Evolutionary conservation across 2,888 invertebrate species (phyloP).

Genomic region (Hypomecis atomaria): DNA sequence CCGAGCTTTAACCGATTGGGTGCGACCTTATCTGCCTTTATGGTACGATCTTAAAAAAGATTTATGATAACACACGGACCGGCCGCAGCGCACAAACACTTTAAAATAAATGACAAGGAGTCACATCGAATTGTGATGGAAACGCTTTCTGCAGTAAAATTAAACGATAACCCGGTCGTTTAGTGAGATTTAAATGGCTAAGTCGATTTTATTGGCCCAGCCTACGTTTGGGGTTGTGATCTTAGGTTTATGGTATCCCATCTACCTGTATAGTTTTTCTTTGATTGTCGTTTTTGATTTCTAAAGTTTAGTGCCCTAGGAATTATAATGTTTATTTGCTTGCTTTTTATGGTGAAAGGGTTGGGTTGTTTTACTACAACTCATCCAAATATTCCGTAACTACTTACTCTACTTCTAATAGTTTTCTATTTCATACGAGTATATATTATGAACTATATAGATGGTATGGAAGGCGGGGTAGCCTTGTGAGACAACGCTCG

Average conservation of each 20-base stretch:
- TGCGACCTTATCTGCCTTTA: conserved; percentile 83
- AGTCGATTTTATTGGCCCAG: conserved; percentile 74
- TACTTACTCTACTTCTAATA: too few species aligned
- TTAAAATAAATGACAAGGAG: conserved; percentile 84
- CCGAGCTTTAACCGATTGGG: conserved; percentile 68
- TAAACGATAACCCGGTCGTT: conserved; percentile 83
- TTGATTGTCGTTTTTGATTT: not conserved
- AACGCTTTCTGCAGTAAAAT: conserved; percentile 84
- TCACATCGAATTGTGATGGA: conserved; percentile 84
- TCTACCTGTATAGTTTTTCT: conserved; percentile 52
- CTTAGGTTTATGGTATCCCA: conserved; percentile 60
- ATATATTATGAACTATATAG: too few species aligned
- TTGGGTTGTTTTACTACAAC: too few species aligned
- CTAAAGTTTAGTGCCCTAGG: not conserved
- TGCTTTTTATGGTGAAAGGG: too few species aligned
- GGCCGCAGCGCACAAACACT: conserved; percentile 73
- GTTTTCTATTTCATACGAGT: too few species aligned
- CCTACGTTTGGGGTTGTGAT: conserved; percentile 67
- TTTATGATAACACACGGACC: conserved; percentile 83
- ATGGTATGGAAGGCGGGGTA: too few species aligned
- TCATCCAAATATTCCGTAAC: too few species aligned
- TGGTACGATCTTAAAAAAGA: conserved; percentile 83
- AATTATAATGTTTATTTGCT: too few species aligned
- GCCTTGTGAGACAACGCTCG: too few species aligned
- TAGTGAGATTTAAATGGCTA: conserved; percentile 82